Conservation (phyloP, 1,140 invertebrate genomes). For the Eciton burchellii region DNA sequence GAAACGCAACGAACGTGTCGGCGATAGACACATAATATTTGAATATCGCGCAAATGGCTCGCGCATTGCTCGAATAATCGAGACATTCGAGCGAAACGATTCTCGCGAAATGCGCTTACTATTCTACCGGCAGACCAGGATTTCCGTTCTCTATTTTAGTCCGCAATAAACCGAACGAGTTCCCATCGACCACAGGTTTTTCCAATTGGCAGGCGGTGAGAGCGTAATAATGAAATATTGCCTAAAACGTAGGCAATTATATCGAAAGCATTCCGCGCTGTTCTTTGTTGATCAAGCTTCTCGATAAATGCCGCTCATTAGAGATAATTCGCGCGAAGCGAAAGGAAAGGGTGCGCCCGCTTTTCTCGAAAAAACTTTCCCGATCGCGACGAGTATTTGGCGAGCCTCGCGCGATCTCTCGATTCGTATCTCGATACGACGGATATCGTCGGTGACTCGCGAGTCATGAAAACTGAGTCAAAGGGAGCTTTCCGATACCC, state of each 20-base stretch:
- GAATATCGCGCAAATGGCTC: slow-evolving; percentile 53
- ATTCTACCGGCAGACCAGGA: slow-evolving; percentile 8
- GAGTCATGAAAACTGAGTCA: slow-evolving; percentile 35
- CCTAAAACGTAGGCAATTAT: slow-evolving; percentile 20
- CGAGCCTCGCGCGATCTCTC: not conserved
- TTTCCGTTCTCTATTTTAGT: slow-evolving; percentile 43
- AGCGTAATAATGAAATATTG: slow-evolving; percentile 16
- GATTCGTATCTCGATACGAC: slow-evolving; percentile 11
- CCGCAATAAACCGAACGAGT: slow-evolving; percentile 45
- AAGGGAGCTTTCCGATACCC: slow-evolving; percentile 19
- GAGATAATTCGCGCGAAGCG: too few species aligned
- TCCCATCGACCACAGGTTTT: slow-evolving; percentile 37
- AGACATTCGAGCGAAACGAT: slow-evolving; percentile 22
- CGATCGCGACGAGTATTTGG: not conserved
- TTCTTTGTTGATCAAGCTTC: slow-evolving; percentile 1
- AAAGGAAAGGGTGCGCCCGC: too few species aligned
- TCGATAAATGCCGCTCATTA: not conserved
- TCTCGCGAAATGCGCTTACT: slow-evolving; percentile 21
- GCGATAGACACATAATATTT: slow-evolving; percentile 42
- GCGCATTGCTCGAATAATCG: slow-evolving; percentile 51
- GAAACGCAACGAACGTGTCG: slow-evolving; percentile 11
- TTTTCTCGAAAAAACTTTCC: too few species aligned
- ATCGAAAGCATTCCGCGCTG: not conserved
- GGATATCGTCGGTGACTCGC: slow-evolving; percentile 54
- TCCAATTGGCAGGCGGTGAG: slow-evolving; percentile 19